A percentile compares a stretch with the other conserved stretches of the same genome.
Evolutionary conservation across 2,113 vertebrate species (phyloP).

Genomic region (Sinocyclocheilus maitianheensis): DNA sequence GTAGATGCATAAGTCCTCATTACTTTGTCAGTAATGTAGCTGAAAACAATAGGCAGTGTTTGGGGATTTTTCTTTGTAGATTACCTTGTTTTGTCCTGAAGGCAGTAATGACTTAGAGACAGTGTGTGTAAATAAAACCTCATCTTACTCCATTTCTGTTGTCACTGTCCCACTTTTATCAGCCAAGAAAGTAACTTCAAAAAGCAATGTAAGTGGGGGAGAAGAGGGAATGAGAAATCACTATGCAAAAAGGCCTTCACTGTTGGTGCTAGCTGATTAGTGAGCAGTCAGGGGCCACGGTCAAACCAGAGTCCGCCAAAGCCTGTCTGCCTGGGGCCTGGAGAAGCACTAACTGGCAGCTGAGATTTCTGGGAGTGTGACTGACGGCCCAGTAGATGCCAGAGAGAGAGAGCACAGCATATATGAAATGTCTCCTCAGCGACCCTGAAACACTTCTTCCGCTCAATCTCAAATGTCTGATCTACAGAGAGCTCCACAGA

Average conservation of each 20-base stretch:
- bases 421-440: not conserved
- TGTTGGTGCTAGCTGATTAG: constrained; percentile 14
- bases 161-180: constrained; percentile 21
- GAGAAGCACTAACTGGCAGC: not conserved
- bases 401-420: not conserved
- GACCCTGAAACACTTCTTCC: constrained; percentile 30
- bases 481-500: constrained; percentile 37
- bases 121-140: constrained; percentile 38
- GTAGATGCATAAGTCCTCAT: constrained; percentile 1
- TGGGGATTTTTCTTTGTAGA: not conserved
- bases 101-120: constrained; percentile 19
- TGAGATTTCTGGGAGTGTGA: constrained; percentile 25
- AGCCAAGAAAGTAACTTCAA: not conserved
- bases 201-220: not conserved
- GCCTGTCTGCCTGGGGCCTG: not conserved
- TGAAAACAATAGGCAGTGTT: not conserved
- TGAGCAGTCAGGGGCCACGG: constrained; percentile 25
- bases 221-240: constrained; percentile 2
- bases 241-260: constrained; percentile 18
- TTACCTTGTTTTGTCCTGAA: not conserved
- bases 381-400: constrained; percentile 29
- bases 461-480: constrained; percentile 13
- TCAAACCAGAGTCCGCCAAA: not conserved
- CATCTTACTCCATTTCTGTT: not conserved
- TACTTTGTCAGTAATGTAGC: not conserved